These are phyloP conservation scores for Brachionus sp. DNA, from an alignment of 1,140 invertebrate species.

Conservation along the genomic window DNA sequence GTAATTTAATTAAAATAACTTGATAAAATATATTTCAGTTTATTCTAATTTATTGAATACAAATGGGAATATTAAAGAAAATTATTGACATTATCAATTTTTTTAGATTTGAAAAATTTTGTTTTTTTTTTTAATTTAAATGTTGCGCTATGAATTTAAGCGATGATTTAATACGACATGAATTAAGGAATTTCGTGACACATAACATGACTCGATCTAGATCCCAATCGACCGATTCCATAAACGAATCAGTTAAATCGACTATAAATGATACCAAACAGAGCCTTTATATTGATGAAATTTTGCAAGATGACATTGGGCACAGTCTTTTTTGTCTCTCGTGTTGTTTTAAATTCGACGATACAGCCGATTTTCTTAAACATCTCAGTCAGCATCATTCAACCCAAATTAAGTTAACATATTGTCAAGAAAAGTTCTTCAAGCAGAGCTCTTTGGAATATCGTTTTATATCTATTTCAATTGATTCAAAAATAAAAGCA, in stretches of 20 bases:
- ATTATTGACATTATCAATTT: not conserved
- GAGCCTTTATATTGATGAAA: not conserved
- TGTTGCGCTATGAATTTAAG: constrained; percentile 28
- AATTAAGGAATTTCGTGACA: not conserved
- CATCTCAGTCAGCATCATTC: not conserved
- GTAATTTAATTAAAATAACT: constrained; percentile 26
- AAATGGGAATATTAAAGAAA: not conserved
- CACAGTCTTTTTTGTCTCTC: not conserved
- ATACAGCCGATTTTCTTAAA: not conserved
- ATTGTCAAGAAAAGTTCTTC: constrained; percentile 1
- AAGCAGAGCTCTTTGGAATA: not conserved
- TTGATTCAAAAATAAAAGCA: not conserved
- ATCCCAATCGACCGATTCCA: constrained; percentile 14
- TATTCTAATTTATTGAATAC: not conserved
- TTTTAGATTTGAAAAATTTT: not conserved
- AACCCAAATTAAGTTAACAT: not conserved
- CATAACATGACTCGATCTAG: constrained; percentile 5
- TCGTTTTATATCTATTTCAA: not conserved
- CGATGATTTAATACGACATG: not conserved
- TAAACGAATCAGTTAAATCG: constrained; percentile 4
- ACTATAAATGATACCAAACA: not conserved
- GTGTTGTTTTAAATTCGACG: constrained; percentile 6
- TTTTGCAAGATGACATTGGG: not conserved
- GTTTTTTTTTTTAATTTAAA: constrained; percentile 8
- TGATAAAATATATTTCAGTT: not conserved